Evolutionary conservation across 2,113 vertebrate species (phyloP), one percentile per base, ranked within the genome.

Genomic region (Phalacrocorax pelagicus): DNA sequence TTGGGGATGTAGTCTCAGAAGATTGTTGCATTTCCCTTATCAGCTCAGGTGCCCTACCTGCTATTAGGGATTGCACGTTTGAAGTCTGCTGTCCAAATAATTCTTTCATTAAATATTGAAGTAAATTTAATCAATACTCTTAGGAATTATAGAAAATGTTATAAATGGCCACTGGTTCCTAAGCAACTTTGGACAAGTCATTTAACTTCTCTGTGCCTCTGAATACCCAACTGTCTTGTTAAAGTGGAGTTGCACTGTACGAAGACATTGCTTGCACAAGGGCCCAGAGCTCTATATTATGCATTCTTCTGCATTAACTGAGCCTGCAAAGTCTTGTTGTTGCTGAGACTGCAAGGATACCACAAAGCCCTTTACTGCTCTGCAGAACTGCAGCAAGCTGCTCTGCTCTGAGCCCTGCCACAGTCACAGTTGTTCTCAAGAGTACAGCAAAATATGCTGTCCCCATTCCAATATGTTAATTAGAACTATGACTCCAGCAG

Each of bases 1-100:
- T 38, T 78, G 46, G 27, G 13, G 40, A 44, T 2, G 0, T 6
- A 46, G 46, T 52, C 61, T 77, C 27, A 1, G 0, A 58, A 61
- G 29, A 65, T 5, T 52, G 17, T 24, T 92, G 42, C 17, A 9
- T 46, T 91, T 91, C 14, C 15, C 5, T 67, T 62, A 47, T 30
- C 55, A 94, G 32, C 38, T 34, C 14, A 70, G 14, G 46, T 67
- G 11, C 12, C 51, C 22, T 57, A 40, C 23, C 30, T 63, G 24
- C 42, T 88, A 19, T 77, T 93, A 74, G 51, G 34, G 27, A 52
- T 13, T 47, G 46, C 49, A 32, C 2, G 0, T 11, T 52, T 75
- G 52, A 79, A 80, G 46, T 44, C 38, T 80, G 4, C 30, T 57
- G 23, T 57, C 49, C 46, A 66, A 57, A 61, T 14, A 81, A 58